Conservation (phyloP, 1,140 invertebrate genomes). For the Aphelenchoides besseyi region DNA sequence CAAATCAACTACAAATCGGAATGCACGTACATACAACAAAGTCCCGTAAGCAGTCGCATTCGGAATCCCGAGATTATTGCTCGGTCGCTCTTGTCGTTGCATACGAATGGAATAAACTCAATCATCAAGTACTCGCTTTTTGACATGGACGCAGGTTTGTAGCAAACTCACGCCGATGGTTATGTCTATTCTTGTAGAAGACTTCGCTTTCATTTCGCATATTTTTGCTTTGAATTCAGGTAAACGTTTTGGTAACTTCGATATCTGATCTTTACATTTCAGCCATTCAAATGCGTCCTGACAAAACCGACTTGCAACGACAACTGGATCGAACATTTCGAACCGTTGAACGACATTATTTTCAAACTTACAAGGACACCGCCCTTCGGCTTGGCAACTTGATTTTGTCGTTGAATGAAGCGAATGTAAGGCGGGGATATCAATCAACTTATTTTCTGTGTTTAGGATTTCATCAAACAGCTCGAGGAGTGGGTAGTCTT, state of each 20-base stretch:
- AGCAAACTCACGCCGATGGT: no score
- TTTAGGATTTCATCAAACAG: not conserved
- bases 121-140: not conserved
- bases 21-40: not conserved
- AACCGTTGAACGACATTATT: not conserved
- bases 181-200: no score
- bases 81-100: not conserved
- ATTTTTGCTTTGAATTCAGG: not conserved
- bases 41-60: not conserved
- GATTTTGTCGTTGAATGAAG: not conserved
- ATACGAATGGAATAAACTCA: not conserved
- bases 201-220: constrained; percentile 1
- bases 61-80: not conserved
- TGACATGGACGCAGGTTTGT: constrained; percentile 2
- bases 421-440: not conserved
- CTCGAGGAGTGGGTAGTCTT: constrained; percentile 15
- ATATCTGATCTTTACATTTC: not conserved
- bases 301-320: not conserved
- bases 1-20: not conserved
- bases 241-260: not conserved
- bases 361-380: not conserved
- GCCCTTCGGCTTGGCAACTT: not conserved
- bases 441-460: not conserved
- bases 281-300: not conserved
- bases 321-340: not conserved